These are phyloP conservation scores for Diplazon laetatorius DNA, from an alignment of 2,888 invertebrate genomes.

Conservation along the genomic window DNA sequence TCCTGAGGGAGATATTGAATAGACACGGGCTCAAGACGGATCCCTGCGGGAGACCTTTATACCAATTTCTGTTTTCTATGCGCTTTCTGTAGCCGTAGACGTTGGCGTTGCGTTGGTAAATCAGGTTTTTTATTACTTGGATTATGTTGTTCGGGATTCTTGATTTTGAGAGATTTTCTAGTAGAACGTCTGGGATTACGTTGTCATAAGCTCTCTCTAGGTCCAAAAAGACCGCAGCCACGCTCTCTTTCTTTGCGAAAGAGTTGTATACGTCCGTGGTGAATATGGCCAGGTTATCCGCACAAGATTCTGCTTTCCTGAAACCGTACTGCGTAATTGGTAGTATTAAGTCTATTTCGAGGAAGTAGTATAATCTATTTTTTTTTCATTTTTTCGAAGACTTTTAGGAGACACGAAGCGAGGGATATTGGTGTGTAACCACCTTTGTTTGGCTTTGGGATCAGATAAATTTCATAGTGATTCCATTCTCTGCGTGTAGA, in stretches of 20 bases:
- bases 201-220: constrained; percentile 25
- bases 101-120: not conserved
- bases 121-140: not conserved
- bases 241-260: not conserved
- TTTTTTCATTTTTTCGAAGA: constrained; percentile 18
- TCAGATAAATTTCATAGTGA: constrained; percentile 7
- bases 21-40: constrained; percentile 10
- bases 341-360: constrained; percentile 2
- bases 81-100: not conserved
- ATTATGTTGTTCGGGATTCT: not conserved
- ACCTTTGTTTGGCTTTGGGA: constrained; percentile 33
- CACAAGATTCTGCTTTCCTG: constrained; percentile 10
- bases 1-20: constrained; percentile 11
- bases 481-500: constrained; percentile 12
- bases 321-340: constrained; percentile 27
- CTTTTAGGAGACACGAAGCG: constrained; percentile 8
- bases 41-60: constrained; percentile 19
- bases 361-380: constrained; percentile 4
- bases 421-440: constrained; percentile 14
- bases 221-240: constrained; percentile 11
- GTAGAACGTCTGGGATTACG: not conserved
- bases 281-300: constrained; percentile 10
- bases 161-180: constrained; percentile 7
- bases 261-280: constrained; percentile 11
- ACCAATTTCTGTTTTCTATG: not conserved